Evolutionary conservation across 2,797 vertebrate genomes (phyloP).

Genomic region (Melanotaenia maccullochi): DNA sequence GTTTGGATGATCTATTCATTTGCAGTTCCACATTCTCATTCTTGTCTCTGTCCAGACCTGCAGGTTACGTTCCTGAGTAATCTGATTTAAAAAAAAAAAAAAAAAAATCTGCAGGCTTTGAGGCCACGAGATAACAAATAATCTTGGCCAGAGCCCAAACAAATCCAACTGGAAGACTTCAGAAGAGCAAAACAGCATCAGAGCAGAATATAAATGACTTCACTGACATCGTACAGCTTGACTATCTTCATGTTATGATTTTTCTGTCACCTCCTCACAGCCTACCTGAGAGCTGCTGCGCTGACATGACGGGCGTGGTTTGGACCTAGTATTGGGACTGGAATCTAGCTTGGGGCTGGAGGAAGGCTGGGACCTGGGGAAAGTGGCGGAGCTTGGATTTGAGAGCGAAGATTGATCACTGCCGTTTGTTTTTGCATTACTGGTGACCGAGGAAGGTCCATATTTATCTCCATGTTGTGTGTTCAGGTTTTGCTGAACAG

Average conservation of each 20-base stretch:
- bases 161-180: not conserved
- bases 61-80: not conserved
- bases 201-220: not conserved
- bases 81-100: not conserved
- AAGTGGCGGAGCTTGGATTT: not conserved
- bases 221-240: not conserved
- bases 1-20: not conserved
- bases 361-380: slow-evolving; percentile 17
- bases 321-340: slow-evolving; percentile 51
- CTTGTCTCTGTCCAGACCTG: not conserved
- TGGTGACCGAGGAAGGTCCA: not conserved
- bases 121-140: slow-evolving; percentile 6
- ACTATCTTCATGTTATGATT: not conserved
- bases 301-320: slow-evolving; percentile 71
- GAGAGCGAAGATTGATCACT: not conserved
- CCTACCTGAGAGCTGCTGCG: slow-evolving; percentile 86
- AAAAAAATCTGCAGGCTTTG: slow-evolving; percentile 4
- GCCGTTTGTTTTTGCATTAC: slow-evolving; percentile 22
- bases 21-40: slow-evolving; percentile 5
- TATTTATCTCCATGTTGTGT: slow-evolving; percentile 36
- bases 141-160: not conserved
- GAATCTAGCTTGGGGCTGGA: slow-evolving; percentile 51
- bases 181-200: not conserved
- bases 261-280: not conserved
- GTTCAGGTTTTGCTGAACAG: slow-evolving; percentile 76